Evolutionary conservation across 1,140 invertebrate genomes (phyloP).

Genomic region (Streblospio benedicti): DNA sequence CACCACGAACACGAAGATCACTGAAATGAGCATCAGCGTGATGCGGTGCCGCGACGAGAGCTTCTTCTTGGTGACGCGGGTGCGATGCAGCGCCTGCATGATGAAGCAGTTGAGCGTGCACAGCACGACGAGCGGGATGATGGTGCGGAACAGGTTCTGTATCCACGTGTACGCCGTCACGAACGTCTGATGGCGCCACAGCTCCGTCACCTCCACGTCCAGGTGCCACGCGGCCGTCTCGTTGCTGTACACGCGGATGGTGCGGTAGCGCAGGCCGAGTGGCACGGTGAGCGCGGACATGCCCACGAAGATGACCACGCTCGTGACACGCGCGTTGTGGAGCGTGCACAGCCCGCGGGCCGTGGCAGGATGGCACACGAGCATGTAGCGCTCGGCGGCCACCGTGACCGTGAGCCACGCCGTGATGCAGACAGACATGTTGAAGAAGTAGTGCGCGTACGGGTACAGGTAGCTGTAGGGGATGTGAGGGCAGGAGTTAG

Average conservation of each 20-base stretch:
- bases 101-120: slow-evolving; percentile 45
- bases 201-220: slow-evolving; percentile 13
- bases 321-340: slow-evolving; percentile 23
- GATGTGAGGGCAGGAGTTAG: no score
- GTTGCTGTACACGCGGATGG: slow-evolving; percentile 1
- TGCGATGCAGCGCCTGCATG: slow-evolving; percentile 55
- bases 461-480: slow-evolving; percentile 32
- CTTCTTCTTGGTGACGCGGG: slow-evolving; percentile 3
- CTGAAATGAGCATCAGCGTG: slow-evolving; percentile 65
- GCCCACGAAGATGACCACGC: slow-evolving; percentile 26
- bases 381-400: slow-evolving; percentile 89
- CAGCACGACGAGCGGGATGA: slow-evolving; percentile 17
- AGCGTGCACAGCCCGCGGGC: slow-evolving; percentile 75
- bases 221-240: not conserved
- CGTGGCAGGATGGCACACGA: slow-evolving; percentile 82
- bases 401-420: slow-evolving; percentile 91
- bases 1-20: slow-evolving; percentile 64
- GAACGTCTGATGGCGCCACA: slow-evolving; percentile 15
- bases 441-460: slow-evolving; percentile 42
- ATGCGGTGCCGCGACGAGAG: slow-evolving; percentile 49
- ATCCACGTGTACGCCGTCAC: slow-evolving; percentile 11
- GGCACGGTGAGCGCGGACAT: slow-evolving; percentile 34
- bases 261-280: slow-evolving; percentile 37
- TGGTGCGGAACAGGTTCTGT: slow-evolving; percentile 15
- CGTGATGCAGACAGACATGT: slow-evolving; percentile 44